phyloP scores from a whole-genome alignment of 1,140 invertebrate species.

The Cardiocondyla obscurior region DNA sequence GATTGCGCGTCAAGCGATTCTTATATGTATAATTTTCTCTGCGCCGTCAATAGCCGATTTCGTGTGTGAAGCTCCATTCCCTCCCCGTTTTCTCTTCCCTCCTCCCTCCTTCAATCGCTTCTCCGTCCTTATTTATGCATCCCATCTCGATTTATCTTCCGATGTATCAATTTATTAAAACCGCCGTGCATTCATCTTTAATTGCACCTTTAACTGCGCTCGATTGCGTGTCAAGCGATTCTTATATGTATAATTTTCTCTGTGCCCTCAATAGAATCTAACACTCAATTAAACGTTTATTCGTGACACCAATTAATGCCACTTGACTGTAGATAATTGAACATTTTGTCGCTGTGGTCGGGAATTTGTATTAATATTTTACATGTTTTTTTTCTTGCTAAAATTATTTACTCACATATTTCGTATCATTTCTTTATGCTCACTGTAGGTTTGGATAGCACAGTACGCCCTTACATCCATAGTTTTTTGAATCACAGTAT shows the following conservation, averaged over 20 bases:
- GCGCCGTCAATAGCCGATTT: neutral
- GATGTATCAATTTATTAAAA: slow-evolving; percentile 1
- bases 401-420: slow-evolving; percentile 10
- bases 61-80: slow-evolving; percentile 44
- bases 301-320: neutral
- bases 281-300: neutral
- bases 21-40: neutral
- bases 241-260: neutral
- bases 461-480: slow-evolving; percentile 91
- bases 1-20: slow-evolving; percentile 13
- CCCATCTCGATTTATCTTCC: neutral
- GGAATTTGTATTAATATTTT: neutral
- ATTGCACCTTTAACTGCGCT: neutral
- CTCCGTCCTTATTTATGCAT: no score
- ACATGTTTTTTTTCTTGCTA: neutral
- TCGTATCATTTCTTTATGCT: slow-evolving; percentile 49
- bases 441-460: slow-evolving; percentile 90
- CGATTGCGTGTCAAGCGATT: slow-evolving; percentile 16
- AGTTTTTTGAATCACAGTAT: slow-evolving; percentile 92
- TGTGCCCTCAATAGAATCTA: neutral
- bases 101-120: no score
- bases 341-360: neutral
- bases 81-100: neutral
- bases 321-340: neutral
- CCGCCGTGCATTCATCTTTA: slow-evolving; percentile 15